Conservation (phyloP, 2,797 vertebrate species). For the Hybognathus amarus region DNA sequence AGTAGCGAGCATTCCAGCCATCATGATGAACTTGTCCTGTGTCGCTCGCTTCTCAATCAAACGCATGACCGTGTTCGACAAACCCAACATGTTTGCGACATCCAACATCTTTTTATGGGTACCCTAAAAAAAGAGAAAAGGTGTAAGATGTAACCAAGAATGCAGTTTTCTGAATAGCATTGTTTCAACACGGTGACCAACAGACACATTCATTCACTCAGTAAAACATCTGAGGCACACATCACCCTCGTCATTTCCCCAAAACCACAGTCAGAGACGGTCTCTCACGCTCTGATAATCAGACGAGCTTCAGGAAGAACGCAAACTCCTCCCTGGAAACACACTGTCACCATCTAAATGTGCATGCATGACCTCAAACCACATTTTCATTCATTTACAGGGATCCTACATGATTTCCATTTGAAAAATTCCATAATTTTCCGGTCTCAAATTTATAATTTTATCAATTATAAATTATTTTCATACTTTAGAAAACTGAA, state of each 20-base stretch:
- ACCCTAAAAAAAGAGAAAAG: slow-evolving; percentile 75
- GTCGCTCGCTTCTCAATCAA: slow-evolving; percentile 94
- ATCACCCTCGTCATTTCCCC: background rate
- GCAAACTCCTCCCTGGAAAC: slow-evolving; percentile 19
- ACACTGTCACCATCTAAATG: background rate
- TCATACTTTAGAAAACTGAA: background rate
- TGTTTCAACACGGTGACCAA: background rate
- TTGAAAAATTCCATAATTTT: background rate
- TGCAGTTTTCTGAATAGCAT: background rate
- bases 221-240: slow-evolving; percentile 4
- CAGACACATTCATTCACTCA: background rate
- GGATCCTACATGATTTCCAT: too few species aligned
- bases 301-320: slow-evolving; percentile 72
- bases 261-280: slow-evolving; percentile 33
- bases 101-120: slow-evolving; percentile 98
- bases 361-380: slow-evolving; percentile 3
- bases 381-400: too few species aligned
- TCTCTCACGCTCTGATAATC: slow-evolving; percentile 82
- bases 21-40: slow-evolving; percentile 97
- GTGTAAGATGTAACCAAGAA: slow-evolving; percentile 2
- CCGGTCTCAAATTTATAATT: background rate
- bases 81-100: slow-evolving; percentile 94
- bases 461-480: too few species aligned
- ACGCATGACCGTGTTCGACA: slow-evolving; percentile 98
- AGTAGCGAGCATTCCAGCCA: slow-evolving; percentile 93